Evolutionary conservation across 1,140 invertebrate genomes (phyloP).

Genomic region (Drosophila lacteicornis): DNA sequence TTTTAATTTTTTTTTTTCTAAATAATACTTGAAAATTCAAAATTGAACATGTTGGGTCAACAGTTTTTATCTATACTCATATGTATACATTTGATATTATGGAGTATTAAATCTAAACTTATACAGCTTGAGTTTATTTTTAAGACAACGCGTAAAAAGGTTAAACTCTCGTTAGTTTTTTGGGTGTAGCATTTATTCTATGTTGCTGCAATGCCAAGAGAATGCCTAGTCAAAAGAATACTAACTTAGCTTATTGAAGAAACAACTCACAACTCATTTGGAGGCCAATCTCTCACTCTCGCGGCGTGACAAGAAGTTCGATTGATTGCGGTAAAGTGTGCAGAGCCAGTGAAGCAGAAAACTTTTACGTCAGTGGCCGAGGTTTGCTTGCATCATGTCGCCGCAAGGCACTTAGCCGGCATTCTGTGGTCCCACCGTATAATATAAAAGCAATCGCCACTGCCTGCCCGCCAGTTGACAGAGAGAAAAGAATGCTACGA

Average conservation of each 20-base stretch:
- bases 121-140: no score
- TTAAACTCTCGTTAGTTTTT: not conserved
- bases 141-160: no score
- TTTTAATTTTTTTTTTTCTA: no score
- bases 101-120: no score
- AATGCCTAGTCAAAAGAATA: not conserved
- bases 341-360: conserved; percentile 54
- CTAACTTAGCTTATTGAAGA: not conserved
- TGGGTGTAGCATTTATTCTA: not conserved
- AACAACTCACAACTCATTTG: conserved; percentile 3
- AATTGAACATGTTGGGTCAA: no score
- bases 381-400: conserved; percentile 58
- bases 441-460: conserved; percentile 57
- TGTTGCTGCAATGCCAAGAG: no score
- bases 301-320: conserved; percentile 9
- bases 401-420: conserved; percentile 5
- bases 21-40: no score
- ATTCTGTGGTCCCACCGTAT: conserved; percentile 51
- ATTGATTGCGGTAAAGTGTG: conserved; percentile 21
- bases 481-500: conserved; percentile 33
- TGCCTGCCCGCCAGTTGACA: conserved; percentile 27
- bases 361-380: conserved; percentile 49
- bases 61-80: no score
- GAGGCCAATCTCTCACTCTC: conserved; percentile 42
- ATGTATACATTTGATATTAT: no score